Conservation (phyloP, 2,888 invertebrate species). For the Phyllotreta striolata region DNA sequence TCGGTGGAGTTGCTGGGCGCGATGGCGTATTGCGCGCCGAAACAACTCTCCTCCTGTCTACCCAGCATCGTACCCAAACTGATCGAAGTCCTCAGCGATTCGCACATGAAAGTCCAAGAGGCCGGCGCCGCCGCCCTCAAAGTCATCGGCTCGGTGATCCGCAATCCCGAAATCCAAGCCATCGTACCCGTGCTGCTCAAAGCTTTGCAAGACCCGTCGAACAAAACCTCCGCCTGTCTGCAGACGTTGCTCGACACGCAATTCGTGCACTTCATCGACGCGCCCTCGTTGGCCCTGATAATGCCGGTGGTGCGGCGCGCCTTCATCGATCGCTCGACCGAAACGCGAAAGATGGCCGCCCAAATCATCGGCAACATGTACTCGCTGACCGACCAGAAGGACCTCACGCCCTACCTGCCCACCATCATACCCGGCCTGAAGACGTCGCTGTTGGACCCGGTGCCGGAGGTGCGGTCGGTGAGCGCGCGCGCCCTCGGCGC, state of each 20-base stretch:
- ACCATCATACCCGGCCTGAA: constrained; percentile 97
- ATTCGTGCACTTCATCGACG: constrained; percentile 99
- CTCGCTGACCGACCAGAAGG: constrained; percentile 98
- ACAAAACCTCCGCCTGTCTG: constrained; percentile 92
- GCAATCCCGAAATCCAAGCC: constrained; percentile 98
- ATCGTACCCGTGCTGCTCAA: constrained; percentile 87
- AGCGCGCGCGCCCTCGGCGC: constrained; percentile 96
- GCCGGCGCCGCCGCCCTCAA: constrained; percentile 95
- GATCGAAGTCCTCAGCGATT: constrained; percentile 96
- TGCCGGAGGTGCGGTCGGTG: constrained; percentile 96
- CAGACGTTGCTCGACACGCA: constrained; percentile 93
- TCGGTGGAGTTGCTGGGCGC: constrained; percentile 95
- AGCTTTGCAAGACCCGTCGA: constrained; percentile 95
- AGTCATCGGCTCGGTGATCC: constrained; percentile 96
- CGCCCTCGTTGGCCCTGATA: constrained; percentile 96
- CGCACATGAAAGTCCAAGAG: constrained; percentile 93
- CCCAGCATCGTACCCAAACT: constrained; percentile 98
- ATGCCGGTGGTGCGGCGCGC: constrained; percentile 99
- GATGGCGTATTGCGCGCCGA: constrained; percentile 99
- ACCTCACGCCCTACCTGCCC: constrained; percentile 93
- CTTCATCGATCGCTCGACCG: constrained; percentile 96
- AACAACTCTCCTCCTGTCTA: constrained; percentile 96
- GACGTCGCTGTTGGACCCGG: constrained; percentile 94
- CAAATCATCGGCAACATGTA: constrained; percentile 99
- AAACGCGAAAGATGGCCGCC: constrained; percentile 98